These are phyloP conservation scores for Lepilemur ruficaudatus DNA, from an alignment of 2,797 vertebrate genomes.

Conservation along the genomic window DNA sequence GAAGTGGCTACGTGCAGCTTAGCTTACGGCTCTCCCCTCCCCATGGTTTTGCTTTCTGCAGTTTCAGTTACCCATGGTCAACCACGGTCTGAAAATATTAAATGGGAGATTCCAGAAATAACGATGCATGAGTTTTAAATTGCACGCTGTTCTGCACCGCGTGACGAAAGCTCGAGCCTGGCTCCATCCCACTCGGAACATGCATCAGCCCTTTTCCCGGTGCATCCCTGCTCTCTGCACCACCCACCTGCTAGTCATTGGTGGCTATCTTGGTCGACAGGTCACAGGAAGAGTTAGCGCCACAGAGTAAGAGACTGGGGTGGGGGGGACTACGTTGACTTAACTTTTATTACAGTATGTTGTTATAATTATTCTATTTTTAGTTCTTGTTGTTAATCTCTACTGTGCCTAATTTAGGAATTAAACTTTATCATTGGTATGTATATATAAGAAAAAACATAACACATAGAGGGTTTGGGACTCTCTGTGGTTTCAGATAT, in stretches of 20 bases:
- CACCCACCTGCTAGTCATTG: neutral
- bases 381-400: neutral
- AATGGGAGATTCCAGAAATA: neutral
- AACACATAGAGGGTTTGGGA: neutral
- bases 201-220: neutral
- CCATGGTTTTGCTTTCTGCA: neutral
- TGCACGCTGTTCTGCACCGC: neutral
- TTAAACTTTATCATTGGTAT: neutral
- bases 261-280: neutral
- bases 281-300: neutral
- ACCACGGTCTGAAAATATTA: neutral
- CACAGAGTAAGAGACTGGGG: neutral
- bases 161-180: neutral
- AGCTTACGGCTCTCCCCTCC: neutral
- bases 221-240: neutral
- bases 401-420: neutral
- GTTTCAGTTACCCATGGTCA: neutral
- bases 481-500: neutral
- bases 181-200: neutral
- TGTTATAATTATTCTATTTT: neutral
- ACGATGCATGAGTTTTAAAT: neutral
- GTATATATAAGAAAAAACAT: neutral
- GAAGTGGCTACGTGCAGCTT: rapidly evolving
- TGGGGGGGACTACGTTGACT: too few relatives aligned
- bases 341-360: neutral